Percentiles rank a stretch among this genome's conserved stretches.
phyloP scores from a whole-genome alignment of 1,140 invertebrate genomes.

The Radopholus similis region DNA sequence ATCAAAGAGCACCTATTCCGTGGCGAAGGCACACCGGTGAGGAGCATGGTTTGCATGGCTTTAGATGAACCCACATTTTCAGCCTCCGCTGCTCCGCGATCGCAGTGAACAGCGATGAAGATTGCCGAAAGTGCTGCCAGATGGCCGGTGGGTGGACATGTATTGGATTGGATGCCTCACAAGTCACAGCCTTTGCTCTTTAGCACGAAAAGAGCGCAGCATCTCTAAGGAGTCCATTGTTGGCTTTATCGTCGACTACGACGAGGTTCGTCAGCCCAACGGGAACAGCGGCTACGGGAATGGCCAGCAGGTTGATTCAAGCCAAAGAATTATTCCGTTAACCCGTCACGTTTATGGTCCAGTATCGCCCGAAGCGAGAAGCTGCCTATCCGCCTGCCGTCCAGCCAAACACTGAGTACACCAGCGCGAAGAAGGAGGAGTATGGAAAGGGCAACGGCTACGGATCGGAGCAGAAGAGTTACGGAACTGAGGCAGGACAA shows the following conservation, averaged over 20 bases:
- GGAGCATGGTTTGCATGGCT: background rate
- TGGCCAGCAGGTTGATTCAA: background rate
- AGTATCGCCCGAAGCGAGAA: constrained; percentile 9
- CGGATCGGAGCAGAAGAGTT: too few species aligned
- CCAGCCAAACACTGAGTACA: background rate
- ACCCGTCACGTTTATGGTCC: background rate
- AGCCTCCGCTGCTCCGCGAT: constrained; percentile 29
- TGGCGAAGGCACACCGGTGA: constrained; percentile 16
- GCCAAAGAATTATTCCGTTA: background rate
- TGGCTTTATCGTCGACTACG: constrained; percentile 22
- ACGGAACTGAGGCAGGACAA: background rate
- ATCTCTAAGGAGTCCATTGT: constrained; percentile 12
- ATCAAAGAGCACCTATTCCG: background rate
- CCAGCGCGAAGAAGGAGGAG: background rate
- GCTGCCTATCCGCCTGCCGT: background rate
- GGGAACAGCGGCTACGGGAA: background rate
- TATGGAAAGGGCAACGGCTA: background rate
- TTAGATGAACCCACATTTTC: background rate
- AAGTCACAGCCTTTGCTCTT: background rate
- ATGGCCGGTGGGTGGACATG: constrained; percentile 4
- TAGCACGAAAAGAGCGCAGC: constrained; percentile 5
- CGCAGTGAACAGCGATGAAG: constrained; percentile 18
- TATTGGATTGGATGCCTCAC: background rate
- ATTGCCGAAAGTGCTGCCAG: constrained; percentile 22
- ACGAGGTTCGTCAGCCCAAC: background rate